Evolutionary conservation across 1,140 invertebrate genomes (phyloP).

Genomic region (Probaryconus sp.): DNA sequence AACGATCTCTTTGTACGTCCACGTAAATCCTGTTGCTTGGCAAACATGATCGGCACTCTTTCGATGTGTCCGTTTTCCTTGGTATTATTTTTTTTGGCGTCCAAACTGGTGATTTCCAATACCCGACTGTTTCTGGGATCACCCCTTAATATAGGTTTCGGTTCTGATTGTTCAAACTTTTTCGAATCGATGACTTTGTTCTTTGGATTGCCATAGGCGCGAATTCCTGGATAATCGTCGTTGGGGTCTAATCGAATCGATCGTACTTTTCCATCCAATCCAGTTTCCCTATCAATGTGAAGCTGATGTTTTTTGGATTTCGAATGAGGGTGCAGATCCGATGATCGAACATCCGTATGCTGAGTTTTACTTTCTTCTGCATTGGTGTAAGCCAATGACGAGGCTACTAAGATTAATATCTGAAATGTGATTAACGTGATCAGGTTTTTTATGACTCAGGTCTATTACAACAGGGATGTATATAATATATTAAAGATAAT

Average conservation of each 20-base stretch:
- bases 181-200: conserved; percentile 32
- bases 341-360: neutral
- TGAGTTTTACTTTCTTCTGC: neutral
- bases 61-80: conserved; percentile 26
- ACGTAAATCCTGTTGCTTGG: neutral
- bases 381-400: conserved; percentile 4
- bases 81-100: neutral
- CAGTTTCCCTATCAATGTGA: conserved; percentile 58
- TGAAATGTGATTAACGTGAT: neutral
- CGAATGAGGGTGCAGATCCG: neutral
- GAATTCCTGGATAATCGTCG: conserved; percentile 46
- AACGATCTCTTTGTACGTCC: conserved; percentile 39
- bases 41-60: neutral
- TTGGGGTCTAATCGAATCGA: conserved; percentile 53
- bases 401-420: conserved; percentile 30
- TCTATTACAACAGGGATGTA: neutral
- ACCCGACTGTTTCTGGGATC: conserved; percentile 23
- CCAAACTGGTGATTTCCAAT: neutral
- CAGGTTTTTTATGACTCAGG: neutral
- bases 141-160: conserved; percentile 14
- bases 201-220: conserved; percentile 61
- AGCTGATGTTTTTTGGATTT: conserved; percentile 46
- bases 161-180: conserved; percentile 32
- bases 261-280: conserved; percentile 65
- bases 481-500: neutral